Evolutionary conservation across 2,797 vertebrate species (phyloP), one percentile per base, ranked within the genome.

Genomic region (Parauchenoglanis ngamensis): DNA sequence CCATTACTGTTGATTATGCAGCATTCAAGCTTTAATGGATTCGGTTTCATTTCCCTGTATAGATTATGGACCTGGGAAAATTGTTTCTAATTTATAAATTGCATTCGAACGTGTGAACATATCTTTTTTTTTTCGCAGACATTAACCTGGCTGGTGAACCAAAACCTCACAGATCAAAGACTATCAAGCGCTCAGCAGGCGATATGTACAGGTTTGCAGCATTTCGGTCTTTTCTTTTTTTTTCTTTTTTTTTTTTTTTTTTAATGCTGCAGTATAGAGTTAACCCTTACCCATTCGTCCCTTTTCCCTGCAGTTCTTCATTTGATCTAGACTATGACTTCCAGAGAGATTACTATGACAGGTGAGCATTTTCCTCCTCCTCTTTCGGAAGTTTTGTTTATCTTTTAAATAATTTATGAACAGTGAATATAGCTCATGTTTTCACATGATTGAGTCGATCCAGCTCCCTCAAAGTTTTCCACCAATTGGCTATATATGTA

Each of bases 131-230:
- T 79, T 40, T 40, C 40, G 12, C 93, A 97, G 97, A 97, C 92
- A 97, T 97, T 89, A 98, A 97, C 93, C 94, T 97, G 93, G 97
- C 97, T 1, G 96, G 96, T 54, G 97, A 97, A 91, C 97, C 97
- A 7, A 98, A 97, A 89, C 95, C 95, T 91, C 97, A 97, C 90
- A 92, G 96, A 89, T 95, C 96, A 25, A 97, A 97, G 93, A 95
- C 96, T 0, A 94, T 93, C 84, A 97, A 97, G 91, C 96, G 97
- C 78, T 97, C 97, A 49, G 96, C 97, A 13, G 96, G 96, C 88
- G 97, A 97, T 93, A 97, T 97, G 97, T 97, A 97, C 95, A 97
- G 97, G 97, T 97, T 92, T 89, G 95, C 6, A 52, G 46, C 31
- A 2, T 83, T 80, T 57, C 31, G 6, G 12, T 12, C 0, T 12